Percentiles rank a stretch among this genome's conserved stretches.
phyloP scores from a whole-genome alignment of 2,797 vertebrate species.

The Eupleurogrammus muticus region DNA sequence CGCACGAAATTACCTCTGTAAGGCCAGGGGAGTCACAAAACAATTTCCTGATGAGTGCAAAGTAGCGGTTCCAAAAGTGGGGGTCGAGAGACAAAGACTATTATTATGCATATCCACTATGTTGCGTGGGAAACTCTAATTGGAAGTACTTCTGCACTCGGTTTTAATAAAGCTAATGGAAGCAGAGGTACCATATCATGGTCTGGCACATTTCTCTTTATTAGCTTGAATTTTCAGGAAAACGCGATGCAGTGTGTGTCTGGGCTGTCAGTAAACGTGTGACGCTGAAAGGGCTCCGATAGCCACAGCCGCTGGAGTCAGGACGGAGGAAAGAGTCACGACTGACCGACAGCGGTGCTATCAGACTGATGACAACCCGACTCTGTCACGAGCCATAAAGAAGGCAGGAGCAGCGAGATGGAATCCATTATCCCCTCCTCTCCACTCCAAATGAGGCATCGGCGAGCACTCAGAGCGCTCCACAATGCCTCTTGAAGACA shows the following conservation, averaged over 20 bases:
- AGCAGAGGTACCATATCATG: conserved; percentile 59
- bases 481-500: conserved; percentile 63
- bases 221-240: conserved; percentile 43
- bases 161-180: conserved; percentile 71
- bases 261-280: conserved; percentile 27
- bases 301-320: conserved; percentile 12
- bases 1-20: conserved; percentile 58
- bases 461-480: conserved; percentile 57
- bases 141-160: conserved; percentile 76
- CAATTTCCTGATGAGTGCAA: conserved; percentile 71
- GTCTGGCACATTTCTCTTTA: conserved; percentile 43
- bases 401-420: conserved; percentile 51
- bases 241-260: too few species aligned
- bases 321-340: conserved; percentile 37
- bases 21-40: conserved; percentile 62
- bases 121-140: conserved; percentile 80
- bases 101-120: conserved; percentile 60
- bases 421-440: conserved; percentile 75
- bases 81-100: conserved; percentile 46
- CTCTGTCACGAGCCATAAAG: conserved; percentile 72
- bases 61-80: conserved; percentile 39
- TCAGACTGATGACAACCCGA: conserved; percentile 68
- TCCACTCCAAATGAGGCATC: conserved; percentile 55
- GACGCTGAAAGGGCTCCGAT: conserved; percentile 11
- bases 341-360: conserved; percentile 32